Evolutionary conservation across 2,113 vertebrate species (phyloP).

Genomic region (Eurypyga helias): DNA sequence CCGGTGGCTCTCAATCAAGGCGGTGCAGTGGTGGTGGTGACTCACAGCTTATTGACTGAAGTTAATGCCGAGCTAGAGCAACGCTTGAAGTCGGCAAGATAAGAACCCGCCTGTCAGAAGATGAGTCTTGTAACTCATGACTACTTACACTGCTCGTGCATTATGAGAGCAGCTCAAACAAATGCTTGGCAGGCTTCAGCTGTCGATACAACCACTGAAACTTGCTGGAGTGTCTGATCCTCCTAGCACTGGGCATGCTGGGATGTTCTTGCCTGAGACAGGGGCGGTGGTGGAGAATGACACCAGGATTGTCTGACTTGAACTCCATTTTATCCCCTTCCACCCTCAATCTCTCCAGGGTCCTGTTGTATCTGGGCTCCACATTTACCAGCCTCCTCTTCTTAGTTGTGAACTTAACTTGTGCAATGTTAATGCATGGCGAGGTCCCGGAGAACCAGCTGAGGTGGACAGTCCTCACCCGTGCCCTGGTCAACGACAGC

Average conservation of each 20-base stretch:
- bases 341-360: conserved; percentile 66
- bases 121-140: conserved; percentile 56
- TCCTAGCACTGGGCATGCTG: not conserved
- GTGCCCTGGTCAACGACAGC: conserved; percentile 90
- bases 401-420: conserved; percentile 92
- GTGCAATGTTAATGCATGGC: conserved; percentile 86
- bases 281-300: not conserved
- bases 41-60: conserved; percentile 48
- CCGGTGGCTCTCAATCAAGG: not conserved
- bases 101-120: conserved; percentile 59
- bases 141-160: conserved; percentile 18
- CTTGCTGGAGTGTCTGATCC: not conserved
- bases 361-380: conserved; percentile 87
- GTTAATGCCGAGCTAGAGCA: conserved; percentile 47
- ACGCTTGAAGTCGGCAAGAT: conserved; percentile 55
- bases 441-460: conserved; percentile 78
- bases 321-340: rapidly evolving
- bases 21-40: conserved; percentile 51
- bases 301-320: not conserved
- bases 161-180: conserved; percentile 4
- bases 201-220: not conserved
- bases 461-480: conserved; percentile 84
- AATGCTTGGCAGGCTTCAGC: not conserved
- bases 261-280: not conserved
- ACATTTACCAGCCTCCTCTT: conserved; percentile 87